phyloP scores from a whole-genome alignment of 2,888 invertebrate genomes.

The Phalera bucephala region DNA sequence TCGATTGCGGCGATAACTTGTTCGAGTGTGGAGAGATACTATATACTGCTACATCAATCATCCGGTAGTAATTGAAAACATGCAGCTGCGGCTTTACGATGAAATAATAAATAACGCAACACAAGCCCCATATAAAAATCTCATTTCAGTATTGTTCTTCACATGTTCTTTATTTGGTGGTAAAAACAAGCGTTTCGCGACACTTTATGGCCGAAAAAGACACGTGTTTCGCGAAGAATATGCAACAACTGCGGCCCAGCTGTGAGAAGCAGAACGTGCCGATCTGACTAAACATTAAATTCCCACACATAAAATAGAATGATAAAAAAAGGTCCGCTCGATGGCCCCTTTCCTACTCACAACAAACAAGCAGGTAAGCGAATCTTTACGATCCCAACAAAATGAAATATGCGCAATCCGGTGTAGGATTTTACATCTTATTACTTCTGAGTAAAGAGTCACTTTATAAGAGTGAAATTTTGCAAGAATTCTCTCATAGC shows the following conservation, averaged over 20 bases:
- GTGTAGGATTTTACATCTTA: slow-evolving; percentile 69
- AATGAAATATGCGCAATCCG: slow-evolving; percentile 67
- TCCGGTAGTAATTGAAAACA: slow-evolving; percentile 66
- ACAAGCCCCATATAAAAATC: slow-evolving; percentile 29
- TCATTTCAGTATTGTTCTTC: slow-evolving; percentile 33
- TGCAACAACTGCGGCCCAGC: slow-evolving; percentile 71
- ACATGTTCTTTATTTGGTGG: slow-evolving; percentile 26
- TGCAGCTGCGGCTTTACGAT: slow-evolving; percentile 55
- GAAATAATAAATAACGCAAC: slow-evolving; percentile 52
- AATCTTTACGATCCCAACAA: slow-evolving; percentile 73
- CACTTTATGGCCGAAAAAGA: slow-evolving; percentile 52
- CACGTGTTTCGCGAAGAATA: slow-evolving; percentile 72
- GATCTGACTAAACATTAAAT: slow-evolving; percentile 73
- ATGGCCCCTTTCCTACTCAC: slow-evolving; percentile 72
- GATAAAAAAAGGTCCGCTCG: slow-evolving; percentile 70
- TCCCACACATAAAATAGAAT: slow-evolving; percentile 80
- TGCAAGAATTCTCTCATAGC: slow-evolving; percentile 47
- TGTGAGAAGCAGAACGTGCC: slow-evolving; percentile 77
- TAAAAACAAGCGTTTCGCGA: slow-evolving; percentile 34
- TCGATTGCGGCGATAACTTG: slow-evolving; percentile 71
- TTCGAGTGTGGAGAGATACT: slow-evolving; percentile 62
- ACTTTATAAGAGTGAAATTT: slow-evolving; percentile 51
- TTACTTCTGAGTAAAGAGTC: slow-evolving; percentile 54
- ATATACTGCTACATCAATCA: slow-evolving; percentile 65
- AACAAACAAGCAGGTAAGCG: slow-evolving; percentile 82